These are phyloP conservation scores for Doryteuthis pealeii DNA, from an alignment of 1,140 invertebrate species.

Conservation along the genomic window DNA sequence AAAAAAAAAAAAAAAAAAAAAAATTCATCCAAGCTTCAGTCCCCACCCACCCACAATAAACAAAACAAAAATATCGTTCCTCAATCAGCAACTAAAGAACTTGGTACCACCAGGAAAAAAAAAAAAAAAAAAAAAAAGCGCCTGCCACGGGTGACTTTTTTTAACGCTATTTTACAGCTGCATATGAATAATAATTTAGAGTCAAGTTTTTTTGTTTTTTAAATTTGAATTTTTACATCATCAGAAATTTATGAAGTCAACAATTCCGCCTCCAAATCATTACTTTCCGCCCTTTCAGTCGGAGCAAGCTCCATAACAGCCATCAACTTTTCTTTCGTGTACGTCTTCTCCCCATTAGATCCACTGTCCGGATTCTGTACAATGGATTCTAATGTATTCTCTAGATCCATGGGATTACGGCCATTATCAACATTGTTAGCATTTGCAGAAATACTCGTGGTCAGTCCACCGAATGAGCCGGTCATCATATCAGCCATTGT, in stretches of 20 bases:
- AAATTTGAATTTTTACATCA: no score
- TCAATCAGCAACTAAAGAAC: no score
- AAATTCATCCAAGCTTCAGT: no score
- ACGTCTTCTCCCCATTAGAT: neutral
- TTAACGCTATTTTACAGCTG: neutral
- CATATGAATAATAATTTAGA: no score
- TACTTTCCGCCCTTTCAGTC: conserved; percentile 11
- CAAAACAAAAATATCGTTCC: no score
- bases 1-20: no score
- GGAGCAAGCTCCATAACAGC: neutral
- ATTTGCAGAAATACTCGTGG: neutral
- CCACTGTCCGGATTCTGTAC: neutral
- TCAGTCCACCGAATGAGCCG: neutral
- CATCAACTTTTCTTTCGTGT: neutral
- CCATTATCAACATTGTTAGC: neutral
- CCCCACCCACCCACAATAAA: no score
- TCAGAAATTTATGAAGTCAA: neutral
- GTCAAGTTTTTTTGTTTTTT: no score
- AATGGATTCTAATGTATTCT: neutral
- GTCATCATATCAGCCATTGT: neutral
- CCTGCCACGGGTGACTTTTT: no score
- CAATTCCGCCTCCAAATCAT: neutral
- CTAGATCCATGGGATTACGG: neutral
- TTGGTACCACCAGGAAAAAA: no score
- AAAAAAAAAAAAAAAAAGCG: no score